Conservation (phyloP, 2,797 vertebrate species). For the Clarias pachynema region DNA sequence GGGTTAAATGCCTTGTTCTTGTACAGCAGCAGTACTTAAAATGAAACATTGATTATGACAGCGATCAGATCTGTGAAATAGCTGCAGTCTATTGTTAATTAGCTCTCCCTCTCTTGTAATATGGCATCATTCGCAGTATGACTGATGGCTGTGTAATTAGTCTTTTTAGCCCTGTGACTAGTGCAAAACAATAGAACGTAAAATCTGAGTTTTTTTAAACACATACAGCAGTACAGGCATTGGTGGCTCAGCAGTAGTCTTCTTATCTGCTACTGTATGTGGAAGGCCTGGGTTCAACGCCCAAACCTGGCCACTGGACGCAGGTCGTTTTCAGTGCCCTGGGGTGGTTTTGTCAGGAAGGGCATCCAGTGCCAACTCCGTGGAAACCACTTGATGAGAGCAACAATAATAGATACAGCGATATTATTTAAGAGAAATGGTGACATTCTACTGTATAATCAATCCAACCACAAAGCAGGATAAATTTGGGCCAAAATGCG, state of each 20-base stretch:
- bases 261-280: background rate
- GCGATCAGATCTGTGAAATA: conserved; percentile 7
- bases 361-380: no score
- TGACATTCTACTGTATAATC: background rate
- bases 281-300: no score
- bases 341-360: no score
- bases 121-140: conserved; percentile 7
- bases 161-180: background rate
- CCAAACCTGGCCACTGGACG: no score
- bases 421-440: background rate
- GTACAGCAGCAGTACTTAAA: conserved; percentile 13
- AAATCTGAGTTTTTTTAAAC: background rate
- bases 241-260: background rate
- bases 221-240: background rate
- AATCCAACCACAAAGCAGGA: no score
- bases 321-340: no score
- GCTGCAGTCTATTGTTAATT: conserved; percentile 6
- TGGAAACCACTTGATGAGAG: no score
- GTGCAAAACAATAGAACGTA: background rate
- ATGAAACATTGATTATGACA: conserved; percentile 16
- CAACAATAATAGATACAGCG: no score
- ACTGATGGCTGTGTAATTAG: conserved; percentile 1
- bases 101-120: background rate
- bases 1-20: conserved; percentile 20
- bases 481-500: no score